A percentile compares a stretch with the other conserved stretches of the same genome.
These are phyloP conservation scores for Chrysolina haemoptera DNA, from an alignment of 2,888 invertebrate species.

Conservation along the genomic window DNA sequence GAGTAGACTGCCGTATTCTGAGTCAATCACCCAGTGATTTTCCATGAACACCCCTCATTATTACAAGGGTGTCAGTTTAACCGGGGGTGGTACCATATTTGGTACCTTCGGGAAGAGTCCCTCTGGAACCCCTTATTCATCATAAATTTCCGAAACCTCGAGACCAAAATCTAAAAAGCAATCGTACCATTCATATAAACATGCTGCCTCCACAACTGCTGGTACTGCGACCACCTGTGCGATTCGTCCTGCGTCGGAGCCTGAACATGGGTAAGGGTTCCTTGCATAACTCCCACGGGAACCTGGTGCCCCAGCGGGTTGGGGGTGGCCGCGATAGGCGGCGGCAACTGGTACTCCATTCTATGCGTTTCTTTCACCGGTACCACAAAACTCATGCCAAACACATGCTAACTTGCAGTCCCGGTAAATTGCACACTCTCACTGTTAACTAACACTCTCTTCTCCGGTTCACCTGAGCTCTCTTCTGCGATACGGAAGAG, in stretches of 20 bases:
- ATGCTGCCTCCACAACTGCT: conserved; percentile 85
- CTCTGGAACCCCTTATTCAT: too few relatives aligned
- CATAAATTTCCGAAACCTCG: too few relatives aligned
- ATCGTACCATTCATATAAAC: conserved; percentile 83
- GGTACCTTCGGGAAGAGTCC: too few relatives aligned
- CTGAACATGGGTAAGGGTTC: conserved; percentile 77
- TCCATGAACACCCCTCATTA: too few relatives aligned
- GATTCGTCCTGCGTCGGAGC: conserved; percentile 72
- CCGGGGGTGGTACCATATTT: too few relatives aligned
- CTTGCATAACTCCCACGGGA: conserved; percentile 78
- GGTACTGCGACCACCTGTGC: conserved; percentile 80
- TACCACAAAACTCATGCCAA: conserved; percentile 70
- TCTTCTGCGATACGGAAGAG: conserved; percentile 65
- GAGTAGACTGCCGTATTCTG: too few relatives aligned
- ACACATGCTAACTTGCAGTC: conserved; percentile 66
- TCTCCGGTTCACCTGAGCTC: conserved; percentile 49
- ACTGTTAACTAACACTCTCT: conserved; percentile 39
- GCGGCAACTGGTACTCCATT: conserved; percentile 73
- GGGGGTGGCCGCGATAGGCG: conserved; percentile 67
- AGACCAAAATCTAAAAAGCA: neutral
- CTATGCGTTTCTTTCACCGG: conserved; percentile 66
- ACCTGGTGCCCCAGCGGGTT: conserved; percentile 70
- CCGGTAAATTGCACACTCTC: conserved; percentile 55
- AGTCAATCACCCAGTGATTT: too few relatives aligned
- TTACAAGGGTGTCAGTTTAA: too few relatives aligned